Evolutionary conservation across 2,888 invertebrate species (phyloP).

Genomic region (Scelioninae gen. 1): DNA sequence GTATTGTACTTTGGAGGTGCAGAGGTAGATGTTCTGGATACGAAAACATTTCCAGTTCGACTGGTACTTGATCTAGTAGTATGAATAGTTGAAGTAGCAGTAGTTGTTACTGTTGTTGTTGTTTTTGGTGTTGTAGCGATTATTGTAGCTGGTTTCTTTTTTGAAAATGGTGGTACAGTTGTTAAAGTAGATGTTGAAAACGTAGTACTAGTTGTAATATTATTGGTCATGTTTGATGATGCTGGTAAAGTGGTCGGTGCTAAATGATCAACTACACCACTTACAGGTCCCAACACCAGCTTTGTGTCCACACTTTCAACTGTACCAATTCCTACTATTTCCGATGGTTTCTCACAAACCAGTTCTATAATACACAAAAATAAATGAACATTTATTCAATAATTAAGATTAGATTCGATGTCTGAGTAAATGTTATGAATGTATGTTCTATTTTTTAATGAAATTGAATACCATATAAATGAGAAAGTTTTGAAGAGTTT

Average conservation of each 20-base stretch:
- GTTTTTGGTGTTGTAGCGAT: slow-evolving; percentile 81
- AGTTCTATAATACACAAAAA: slow-evolving; percentile 81
- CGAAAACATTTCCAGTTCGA: slow-evolving; percentile 81
- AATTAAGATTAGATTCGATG: neutral
- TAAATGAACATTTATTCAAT: neutral
- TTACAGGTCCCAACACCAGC: slow-evolving; percentile 78
- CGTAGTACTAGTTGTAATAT: slow-evolving; percentile 63
- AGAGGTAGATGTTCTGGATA: slow-evolving; percentile 79
- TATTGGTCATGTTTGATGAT: slow-evolving; percentile 78
- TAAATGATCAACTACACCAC: slow-evolving; percentile 83
- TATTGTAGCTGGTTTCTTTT: slow-evolving; percentile 84
- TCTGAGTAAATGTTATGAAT: too few species aligned
- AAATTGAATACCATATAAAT: too few species aligned
- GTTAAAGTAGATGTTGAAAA: slow-evolving; percentile 74
- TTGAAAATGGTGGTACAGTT: slow-evolving; percentile 84
- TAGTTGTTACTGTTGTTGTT: slow-evolving; percentile 73
- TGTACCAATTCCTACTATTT: slow-evolving; percentile 86
- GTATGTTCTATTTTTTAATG: too few species aligned
- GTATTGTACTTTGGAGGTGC: slow-evolving; percentile 72
- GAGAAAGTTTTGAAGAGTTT: too few species aligned
- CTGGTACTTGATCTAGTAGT: slow-evolving; percentile 76
- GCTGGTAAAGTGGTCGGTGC: slow-evolving; percentile 79
- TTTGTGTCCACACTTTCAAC: slow-evolving; percentile 86
- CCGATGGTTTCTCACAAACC: slow-evolving; percentile 82
- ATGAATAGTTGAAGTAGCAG: slow-evolving; percentile 62